phyloP scores from a whole-genome alignment of 2,797 vertebrate genomes.

The Hirundo rustica region DNA sequence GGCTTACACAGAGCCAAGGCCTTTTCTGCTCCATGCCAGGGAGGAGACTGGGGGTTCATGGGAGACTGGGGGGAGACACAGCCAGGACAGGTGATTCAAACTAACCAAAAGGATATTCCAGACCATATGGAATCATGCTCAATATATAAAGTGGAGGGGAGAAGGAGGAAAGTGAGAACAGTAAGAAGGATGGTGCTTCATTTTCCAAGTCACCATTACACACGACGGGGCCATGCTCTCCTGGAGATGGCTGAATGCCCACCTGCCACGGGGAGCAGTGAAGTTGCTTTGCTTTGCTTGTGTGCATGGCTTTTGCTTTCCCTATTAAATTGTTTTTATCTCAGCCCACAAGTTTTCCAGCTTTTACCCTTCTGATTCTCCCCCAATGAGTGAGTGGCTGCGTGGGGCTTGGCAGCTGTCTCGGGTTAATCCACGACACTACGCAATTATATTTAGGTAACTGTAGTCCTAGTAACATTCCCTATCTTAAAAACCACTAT shows the following conservation, averaged over 20 bases:
- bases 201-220: background rate
- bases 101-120: background rate
- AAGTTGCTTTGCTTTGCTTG: background rate
- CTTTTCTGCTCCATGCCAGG: background rate
- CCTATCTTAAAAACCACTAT: conserved; percentile 2
- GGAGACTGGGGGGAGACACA: background rate
- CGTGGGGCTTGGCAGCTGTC: background rate
- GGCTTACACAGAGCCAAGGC: background rate
- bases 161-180: background rate
- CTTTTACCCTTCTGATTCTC: background rate
- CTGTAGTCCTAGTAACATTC: background rate
- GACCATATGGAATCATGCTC: background rate
- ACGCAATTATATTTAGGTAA: background rate
- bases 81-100: background rate
- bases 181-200: background rate
- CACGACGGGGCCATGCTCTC: rapidly evolving
- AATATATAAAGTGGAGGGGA: background rate
- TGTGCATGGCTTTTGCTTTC: background rate
- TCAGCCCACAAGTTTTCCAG: background rate
- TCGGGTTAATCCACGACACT: background rate
- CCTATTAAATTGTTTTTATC: background rate
- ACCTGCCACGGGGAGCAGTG: background rate
- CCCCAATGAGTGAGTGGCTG: background rate
- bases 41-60: background rate
- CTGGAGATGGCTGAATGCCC: background rate